Evolutionary conservation across 2,113 vertebrate genomes (phyloP).

Genomic region (Chaetops frenatus): DNA sequence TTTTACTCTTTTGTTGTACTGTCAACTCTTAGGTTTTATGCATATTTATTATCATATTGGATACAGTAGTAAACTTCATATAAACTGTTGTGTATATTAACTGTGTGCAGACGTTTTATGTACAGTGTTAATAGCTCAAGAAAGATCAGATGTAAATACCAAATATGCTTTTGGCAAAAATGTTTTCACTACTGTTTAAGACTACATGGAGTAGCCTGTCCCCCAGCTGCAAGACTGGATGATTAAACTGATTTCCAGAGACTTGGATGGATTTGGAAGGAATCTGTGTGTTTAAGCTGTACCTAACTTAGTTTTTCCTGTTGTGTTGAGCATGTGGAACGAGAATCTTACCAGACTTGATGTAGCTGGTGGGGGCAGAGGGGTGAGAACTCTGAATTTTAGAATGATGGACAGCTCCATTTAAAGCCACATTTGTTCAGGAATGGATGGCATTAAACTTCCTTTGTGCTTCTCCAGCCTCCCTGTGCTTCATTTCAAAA

Average conservation of each 20-base stretch:
- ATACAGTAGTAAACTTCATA: neutral
- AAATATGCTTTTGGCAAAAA: neutral
- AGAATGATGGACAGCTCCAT: too few species aligned
- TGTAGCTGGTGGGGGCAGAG: neutral
- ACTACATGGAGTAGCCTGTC: rapidly evolving
- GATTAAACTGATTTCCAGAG: neutral
- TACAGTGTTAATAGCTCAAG: neutral
- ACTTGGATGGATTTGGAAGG: neutral
- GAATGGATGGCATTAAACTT: neutral
- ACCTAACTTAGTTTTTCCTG: neutral
- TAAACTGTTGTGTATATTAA: neutral
- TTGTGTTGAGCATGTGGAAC: neutral
- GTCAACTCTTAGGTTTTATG: neutral
- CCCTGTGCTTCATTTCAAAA: neutral
- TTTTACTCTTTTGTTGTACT: neutral
- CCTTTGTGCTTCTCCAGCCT: rapidly evolving
- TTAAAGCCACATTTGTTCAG: neutral
- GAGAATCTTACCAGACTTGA: neutral
- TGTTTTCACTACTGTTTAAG: neutral
- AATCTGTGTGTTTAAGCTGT: neutral
- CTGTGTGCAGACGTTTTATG: rapidly evolving
- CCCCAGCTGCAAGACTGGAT: too few species aligned
- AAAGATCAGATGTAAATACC: neutral
- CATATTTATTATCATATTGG: neutral
- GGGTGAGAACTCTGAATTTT: neutral